Evolutionary conservation across 2,113 vertebrate species (phyloP).

Genomic region (Albula goreensis): DNA sequence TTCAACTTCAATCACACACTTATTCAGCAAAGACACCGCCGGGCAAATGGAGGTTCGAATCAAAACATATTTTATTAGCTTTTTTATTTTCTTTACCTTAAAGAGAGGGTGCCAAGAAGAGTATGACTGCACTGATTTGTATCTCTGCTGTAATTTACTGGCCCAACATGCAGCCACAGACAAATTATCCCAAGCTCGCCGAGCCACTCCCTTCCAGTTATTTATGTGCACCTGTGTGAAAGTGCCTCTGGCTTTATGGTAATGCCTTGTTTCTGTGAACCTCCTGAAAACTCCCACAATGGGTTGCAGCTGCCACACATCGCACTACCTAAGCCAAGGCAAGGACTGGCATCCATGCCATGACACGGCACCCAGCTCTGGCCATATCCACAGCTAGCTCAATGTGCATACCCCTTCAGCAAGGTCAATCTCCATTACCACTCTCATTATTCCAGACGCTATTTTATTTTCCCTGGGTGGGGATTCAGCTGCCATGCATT

Average conservation of each 20-base stretch:
- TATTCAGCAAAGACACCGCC: constrained; percentile 63
- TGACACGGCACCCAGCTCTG: background rate
- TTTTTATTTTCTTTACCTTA: constrained; percentile 41
- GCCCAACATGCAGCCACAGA: constrained; percentile 39
- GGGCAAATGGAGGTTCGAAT: constrained; percentile 60
- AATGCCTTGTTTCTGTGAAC: background rate
- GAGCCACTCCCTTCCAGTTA: constrained; percentile 58
- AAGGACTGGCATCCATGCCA: background rate
- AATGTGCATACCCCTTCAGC: background rate
- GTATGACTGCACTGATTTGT: constrained; percentile 50
- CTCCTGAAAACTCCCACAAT: constrained; percentile 30
- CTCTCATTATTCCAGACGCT: background rate
- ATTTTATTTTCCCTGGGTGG: constrained; percentile 31
- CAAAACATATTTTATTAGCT: constrained; percentile 72
- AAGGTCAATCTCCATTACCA: background rate
- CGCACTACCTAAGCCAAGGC: constrained; percentile 9
- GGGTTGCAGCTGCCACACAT: constrained; percentile 18
- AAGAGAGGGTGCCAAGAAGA: constrained; percentile 34
- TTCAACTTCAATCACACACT: constrained; percentile 66
- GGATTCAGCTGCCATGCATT: constrained; percentile 53
- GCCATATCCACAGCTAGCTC: background rate
- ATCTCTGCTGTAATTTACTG: constrained; percentile 60
- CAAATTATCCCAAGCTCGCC: constrained; percentile 47
- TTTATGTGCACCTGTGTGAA: constrained; percentile 59
- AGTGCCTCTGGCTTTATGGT: constrained; percentile 21